Evolutionary conservation across 2,113 vertebrate species (phyloP).

Genomic region (Connochaetes taurinus): DNA sequence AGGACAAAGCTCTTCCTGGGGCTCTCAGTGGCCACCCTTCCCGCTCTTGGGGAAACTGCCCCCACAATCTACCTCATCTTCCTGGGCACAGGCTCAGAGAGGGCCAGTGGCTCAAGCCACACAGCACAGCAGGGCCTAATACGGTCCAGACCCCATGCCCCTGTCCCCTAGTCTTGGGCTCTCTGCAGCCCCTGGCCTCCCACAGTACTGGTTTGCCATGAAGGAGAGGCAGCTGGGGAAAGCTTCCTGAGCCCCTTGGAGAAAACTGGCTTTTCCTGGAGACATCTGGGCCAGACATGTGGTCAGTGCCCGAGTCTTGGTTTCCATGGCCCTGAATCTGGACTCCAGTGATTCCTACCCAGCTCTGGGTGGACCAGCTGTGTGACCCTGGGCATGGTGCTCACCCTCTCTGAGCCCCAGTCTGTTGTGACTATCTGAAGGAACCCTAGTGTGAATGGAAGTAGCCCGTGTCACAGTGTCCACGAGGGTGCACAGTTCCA

Average conservation of each 20-base stretch:
- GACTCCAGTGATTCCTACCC: background rate
- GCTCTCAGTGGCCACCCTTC: background rate
- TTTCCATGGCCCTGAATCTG: background rate
- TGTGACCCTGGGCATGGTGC: background rate
- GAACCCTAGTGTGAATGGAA: fast-evolving
- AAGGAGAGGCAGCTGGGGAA: background rate
- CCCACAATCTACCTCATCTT: background rate
- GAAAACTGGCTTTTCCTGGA: background rate
- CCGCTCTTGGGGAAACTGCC: background rate
- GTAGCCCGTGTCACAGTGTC: too few relatives aligned
- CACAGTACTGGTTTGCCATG: background rate
- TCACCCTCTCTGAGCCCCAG: background rate
- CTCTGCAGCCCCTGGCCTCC: too few relatives aligned
- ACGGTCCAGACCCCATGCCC: background rate
- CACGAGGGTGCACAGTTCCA: background rate
- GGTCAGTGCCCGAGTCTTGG: background rate
- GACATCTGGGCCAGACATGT: background rate
- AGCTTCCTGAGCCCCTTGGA: background rate
- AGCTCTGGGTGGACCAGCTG: background rate
- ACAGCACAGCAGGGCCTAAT: background rate
- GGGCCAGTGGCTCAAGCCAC: background rate
- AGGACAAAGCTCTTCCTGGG: background rate
- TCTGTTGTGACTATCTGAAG: background rate
- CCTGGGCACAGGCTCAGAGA: background rate
- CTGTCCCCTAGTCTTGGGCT: background rate